phyloP scores from a whole-genome alignment of 2,113 vertebrate species.

The Hippocampus abdominalis region DNA sequence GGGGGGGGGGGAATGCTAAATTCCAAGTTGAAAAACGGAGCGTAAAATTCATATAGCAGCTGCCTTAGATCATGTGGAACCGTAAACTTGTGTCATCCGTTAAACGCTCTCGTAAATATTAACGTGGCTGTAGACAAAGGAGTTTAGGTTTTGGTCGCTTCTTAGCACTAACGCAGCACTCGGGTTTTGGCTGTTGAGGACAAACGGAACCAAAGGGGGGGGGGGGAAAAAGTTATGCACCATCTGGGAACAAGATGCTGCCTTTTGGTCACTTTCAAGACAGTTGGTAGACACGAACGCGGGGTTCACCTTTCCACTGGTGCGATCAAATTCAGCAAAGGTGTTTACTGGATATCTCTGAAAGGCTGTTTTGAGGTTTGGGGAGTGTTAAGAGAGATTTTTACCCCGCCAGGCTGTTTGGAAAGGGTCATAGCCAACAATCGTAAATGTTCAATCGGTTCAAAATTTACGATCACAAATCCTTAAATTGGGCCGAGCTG shows the following conservation, averaged over 20 bases:
- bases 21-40: constrained; percentile 14
- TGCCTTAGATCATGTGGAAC: background rate
- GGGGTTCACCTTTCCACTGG: background rate
- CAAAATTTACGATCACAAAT: no score
- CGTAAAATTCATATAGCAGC: background rate
- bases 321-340: no score
- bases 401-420: no score
- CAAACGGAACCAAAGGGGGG: background rate
- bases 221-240: background rate
- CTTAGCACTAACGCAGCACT: background rate
- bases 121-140: constrained; percentile 1
- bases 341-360: no score
- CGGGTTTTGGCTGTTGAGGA: background rate
- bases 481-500: no score
- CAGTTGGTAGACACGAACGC: background rate
- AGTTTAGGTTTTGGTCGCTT: constrained; percentile 5
- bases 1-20: background rate
- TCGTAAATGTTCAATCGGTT: no score
- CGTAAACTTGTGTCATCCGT: constrained; percentile 6
- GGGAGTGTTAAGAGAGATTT: no score
- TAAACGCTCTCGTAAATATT: background rate
- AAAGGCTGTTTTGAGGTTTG: no score
- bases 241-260: constrained; percentile 1
- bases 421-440: no score
- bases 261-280: background rate